phyloP scores from a whole-genome alignment of 2,888 invertebrate genomes.

The Xestia xanthographa region DNA sequence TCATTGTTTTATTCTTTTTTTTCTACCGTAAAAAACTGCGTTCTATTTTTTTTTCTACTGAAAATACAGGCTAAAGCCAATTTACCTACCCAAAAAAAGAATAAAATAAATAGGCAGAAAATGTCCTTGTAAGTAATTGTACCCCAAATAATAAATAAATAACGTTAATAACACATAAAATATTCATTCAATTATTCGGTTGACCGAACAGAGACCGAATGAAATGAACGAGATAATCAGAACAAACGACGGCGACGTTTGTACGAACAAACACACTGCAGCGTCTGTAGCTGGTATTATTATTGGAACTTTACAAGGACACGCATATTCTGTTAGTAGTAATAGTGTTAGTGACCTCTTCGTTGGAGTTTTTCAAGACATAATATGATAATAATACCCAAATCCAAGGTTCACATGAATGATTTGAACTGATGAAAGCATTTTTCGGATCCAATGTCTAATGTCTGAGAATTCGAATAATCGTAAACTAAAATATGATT shows the following conservation, averaged over 20 bases:
- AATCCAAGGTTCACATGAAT: neutral
- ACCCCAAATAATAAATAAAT: neutral
- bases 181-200: constrained; percentile 44
- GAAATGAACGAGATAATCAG: constrained; percentile 39
- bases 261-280: constrained; percentile 12
- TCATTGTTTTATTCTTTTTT: neutral
- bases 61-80: neutral
- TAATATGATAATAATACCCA: neutral
- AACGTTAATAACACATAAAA: constrained; percentile 11
- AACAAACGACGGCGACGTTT: constrained; percentile 18
- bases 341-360: neutral
- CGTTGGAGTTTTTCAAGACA: neutral
- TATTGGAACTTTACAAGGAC: constrained; percentile 11
- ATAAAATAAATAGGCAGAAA: neutral
- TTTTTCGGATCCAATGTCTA: constrained; percentile 13
- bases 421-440: neutral
- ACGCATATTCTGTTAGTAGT: neutral
- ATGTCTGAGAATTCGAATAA: constrained; percentile 18
- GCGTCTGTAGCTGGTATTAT: constrained; percentile 13
- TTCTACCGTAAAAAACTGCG: neutral
- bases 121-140: neutral
- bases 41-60: neutral
- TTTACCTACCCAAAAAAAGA: neutral
- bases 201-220: constrained; percentile 23
- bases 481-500: constrained; percentile 14